A percentile compares a stretch with the other conserved stretches of the same genome.
Conservation (phyloP, 35 echinoderm and acorn worm genomes). For the Apostichopus japonicus region DNA sequence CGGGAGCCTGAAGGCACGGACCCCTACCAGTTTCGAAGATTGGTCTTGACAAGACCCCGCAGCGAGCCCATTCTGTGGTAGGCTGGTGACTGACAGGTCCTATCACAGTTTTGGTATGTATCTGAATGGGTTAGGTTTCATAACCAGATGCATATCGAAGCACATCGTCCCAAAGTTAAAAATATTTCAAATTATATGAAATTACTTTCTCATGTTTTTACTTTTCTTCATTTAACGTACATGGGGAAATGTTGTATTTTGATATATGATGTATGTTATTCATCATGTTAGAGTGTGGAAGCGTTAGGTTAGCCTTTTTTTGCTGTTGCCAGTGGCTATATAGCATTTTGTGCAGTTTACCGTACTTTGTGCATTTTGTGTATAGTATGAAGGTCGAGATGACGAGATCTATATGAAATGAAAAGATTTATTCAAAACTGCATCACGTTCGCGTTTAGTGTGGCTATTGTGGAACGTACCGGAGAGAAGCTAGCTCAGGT, state of each 20-base stretch:
- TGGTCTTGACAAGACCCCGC: slow-evolving; percentile 45
- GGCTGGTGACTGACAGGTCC: slow-evolving; percentile 55
- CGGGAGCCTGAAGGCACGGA: slow-evolving; percentile 55
- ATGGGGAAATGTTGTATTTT: neutral
- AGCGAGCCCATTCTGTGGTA: slow-evolving; percentile 51
- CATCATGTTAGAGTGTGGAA: neutral
- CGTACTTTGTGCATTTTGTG: neutral
- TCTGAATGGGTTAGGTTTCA: slow-evolving; percentile 43
- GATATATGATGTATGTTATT: neutral
- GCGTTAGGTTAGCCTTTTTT: neutral
- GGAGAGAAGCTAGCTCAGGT: too few species aligned
- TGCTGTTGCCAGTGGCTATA: too few species aligned
- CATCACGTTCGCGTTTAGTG: too few species aligned
- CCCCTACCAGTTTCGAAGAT: slow-evolving; percentile 36
- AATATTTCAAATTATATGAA: slow-evolving; percentile 1
- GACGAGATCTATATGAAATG: neutral
- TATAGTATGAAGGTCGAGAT: neutral
- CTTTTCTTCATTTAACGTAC: too few species aligned
- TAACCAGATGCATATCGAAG: neutral
- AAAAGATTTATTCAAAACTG: neutral
- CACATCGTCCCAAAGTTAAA: neutral
- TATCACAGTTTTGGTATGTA: slow-evolving; percentile 62
- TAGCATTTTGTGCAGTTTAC: neutral
- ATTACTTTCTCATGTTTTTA: slow-evolving; percentile 1
- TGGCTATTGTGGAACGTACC: too few species aligned